Evolutionary conservation across 2,797 vertebrate species (phyloP).

Genomic region (Pipistrellus pygmaeus): DNA sequence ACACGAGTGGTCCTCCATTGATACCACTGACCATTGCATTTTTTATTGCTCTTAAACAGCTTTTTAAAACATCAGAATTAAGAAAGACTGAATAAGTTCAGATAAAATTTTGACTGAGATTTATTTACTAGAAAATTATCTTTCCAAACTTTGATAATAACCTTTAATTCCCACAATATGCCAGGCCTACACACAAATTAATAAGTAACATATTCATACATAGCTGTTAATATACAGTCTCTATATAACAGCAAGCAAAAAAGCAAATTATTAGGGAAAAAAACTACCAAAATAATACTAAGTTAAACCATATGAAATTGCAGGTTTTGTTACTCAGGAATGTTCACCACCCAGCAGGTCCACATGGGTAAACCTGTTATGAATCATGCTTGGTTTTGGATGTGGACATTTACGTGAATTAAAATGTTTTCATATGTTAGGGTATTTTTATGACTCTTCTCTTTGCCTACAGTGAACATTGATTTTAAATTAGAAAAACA

Average conservation of each 20-base stretch:
- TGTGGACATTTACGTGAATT: background rate
- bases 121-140: background rate
- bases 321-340: background rate
- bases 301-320: background rate
- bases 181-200: background rate
- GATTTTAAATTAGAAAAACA: slow-evolving; percentile 43
- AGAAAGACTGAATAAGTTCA: background rate
- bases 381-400: background rate
- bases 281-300: background rate
- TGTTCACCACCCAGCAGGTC: background rate
- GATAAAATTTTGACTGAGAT: background rate
- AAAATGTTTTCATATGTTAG: background rate
- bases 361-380: background rate
- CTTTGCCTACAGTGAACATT: slow-evolving; percentile 17
- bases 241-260: background rate
- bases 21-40: background rate
- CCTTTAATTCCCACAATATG: background rate
- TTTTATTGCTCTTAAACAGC: background rate
- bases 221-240: background rate
- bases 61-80: background rate
- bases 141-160: background rate
- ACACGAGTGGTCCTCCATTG: background rate
- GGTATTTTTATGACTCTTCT: background rate
- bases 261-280: background rate
- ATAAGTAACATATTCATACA: background rate